Evolutionary conservation across 2,797 vertebrate species (phyloP).

Genomic region (Hypotaenidia okinawae): DNA sequence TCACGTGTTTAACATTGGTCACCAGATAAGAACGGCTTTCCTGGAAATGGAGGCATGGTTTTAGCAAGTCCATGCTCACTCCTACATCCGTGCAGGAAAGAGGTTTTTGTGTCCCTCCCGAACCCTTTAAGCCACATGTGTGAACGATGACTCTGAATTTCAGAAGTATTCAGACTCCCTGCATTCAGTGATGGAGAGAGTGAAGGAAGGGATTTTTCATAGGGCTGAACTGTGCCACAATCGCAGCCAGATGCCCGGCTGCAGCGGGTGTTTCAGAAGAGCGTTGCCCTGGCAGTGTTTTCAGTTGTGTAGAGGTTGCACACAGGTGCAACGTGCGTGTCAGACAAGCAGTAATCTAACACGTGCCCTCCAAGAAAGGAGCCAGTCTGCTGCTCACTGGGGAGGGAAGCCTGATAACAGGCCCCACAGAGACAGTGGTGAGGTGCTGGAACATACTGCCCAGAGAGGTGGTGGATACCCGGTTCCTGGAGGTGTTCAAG

Average conservation of each 20-base stretch:
- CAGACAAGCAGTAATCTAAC: background rate
- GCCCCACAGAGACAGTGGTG: background rate
- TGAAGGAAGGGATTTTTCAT: background rate
- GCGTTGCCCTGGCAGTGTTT: rapidly evolving
- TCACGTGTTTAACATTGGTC: background rate
- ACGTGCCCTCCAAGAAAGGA: background rate
- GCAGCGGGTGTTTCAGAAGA: background rate
- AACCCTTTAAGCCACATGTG: background rate
- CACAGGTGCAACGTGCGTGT: background rate
- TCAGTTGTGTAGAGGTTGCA: background rate
- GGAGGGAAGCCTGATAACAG: background rate
- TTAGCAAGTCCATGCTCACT: background rate
- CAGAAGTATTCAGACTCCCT: background rate
- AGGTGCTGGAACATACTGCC: too few relatives aligned
- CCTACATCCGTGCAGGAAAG: rapidly evolving
- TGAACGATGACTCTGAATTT: background rate
- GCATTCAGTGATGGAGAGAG: background rate
- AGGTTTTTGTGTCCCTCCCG: background rate
- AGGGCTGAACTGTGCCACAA: background rate
- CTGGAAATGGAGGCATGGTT: background rate
- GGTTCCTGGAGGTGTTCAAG: too few relatives aligned
- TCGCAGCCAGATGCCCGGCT: background rate
- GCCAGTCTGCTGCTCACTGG: background rate
- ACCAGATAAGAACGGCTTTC: background rate
- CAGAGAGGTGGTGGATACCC: too few relatives aligned